These are phyloP conservation scores for Paedocypris sp. DNA, from an alignment of 2,113 vertebrate species.

Conservation along the genomic window DNA sequence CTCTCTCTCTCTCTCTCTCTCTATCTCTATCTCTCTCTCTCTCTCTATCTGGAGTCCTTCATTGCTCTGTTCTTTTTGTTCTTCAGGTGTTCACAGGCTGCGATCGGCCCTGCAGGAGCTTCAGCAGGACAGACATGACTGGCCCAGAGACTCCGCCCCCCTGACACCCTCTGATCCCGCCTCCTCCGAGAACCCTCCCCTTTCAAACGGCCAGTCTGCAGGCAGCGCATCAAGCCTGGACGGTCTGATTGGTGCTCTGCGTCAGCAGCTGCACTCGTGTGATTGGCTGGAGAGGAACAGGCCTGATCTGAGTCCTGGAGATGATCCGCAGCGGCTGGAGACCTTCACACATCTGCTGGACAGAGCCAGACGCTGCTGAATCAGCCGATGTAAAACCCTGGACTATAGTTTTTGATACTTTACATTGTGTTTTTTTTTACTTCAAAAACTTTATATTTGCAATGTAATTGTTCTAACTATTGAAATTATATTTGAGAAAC, in stretches of 20 bases:
- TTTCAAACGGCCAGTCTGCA: constrained; percentile 51
- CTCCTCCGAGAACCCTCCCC: constrained; percentile 49
- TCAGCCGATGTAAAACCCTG: not conserved
- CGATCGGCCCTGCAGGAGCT: constrained; percentile 64
- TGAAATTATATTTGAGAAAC: too few relatives aligned
- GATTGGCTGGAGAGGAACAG: constrained; percentile 76
- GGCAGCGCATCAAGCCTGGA: constrained; percentile 50
- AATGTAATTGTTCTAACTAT: too few relatives aligned
- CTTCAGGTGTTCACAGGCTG: constrained; percentile 76
- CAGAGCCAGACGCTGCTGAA: constrained; percentile 57
- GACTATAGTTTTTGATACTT: not conserved
- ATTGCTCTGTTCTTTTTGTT: not conserved
- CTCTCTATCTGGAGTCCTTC: too few relatives aligned
- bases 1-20: too few relatives aligned
- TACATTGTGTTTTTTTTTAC: too few relatives aligned
- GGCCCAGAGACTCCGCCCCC: too few relatives aligned
- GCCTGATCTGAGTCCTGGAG: constrained; percentile 65
- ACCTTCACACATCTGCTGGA: constrained; percentile 72
- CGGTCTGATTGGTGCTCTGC: constrained; percentile 64
- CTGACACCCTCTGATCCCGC: constrained; percentile 42
- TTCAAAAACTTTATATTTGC: too few relatives aligned
- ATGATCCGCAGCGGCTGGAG: constrained; percentile 71
- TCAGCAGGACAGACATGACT: too few relatives aligned
- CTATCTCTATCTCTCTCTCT: constrained; percentile 66
- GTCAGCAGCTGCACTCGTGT: constrained; percentile 66